Base-by-base conservation (phyloP, 2,797 vertebrate genomes). In the Stomatorhinus walkeri region DNA sequence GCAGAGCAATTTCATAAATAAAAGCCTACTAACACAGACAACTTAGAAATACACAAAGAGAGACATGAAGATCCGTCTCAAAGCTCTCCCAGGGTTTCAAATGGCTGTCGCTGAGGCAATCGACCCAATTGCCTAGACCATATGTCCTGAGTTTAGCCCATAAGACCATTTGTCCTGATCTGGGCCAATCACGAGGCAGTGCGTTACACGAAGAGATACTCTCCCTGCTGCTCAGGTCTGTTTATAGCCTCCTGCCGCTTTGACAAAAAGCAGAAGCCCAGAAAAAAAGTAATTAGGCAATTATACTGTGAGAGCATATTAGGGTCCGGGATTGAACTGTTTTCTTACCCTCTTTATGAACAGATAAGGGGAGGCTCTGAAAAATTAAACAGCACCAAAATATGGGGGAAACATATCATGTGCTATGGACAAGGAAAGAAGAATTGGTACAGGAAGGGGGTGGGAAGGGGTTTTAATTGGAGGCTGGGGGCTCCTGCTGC, bases 221-320 rank as follows among this genome's bases (percentile, higher is more conserved):
- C 92, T 93, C 91, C 91, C 91, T 93, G 93, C 91, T 93, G 91
- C 91, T 88, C 90, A 86, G 68, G 76, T 59, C 90, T 94, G 94
- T 95, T 95, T 95, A 94, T 93, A 93, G 91, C 91, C 92, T 93
- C 93, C 94, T 94, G 94, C 93, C 94, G 91, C 91, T 87, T 91
- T 94, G 95, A 96, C 89, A 92, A 61, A 95, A 95, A 95, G 92
- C 96, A 96, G 96, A 96, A 91, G 94, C 92, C 93, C 88, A 92
- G 90, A 93, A 94, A 95, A 92, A 95, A 95, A 95, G 94, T 94
- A 95, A 96, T 96, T 95, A 96, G 95, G 94, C 94, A 95, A 95
- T 95, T 95, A 95, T 93, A 96, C 91, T 85, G 76, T 89, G 93
- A 87, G 89, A 90, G 92, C 90, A 91, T 94, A 91, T 94, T 92